Conservation (phyloP, 2,888 invertebrate species). For the Chorisops tibialis region DNA sequence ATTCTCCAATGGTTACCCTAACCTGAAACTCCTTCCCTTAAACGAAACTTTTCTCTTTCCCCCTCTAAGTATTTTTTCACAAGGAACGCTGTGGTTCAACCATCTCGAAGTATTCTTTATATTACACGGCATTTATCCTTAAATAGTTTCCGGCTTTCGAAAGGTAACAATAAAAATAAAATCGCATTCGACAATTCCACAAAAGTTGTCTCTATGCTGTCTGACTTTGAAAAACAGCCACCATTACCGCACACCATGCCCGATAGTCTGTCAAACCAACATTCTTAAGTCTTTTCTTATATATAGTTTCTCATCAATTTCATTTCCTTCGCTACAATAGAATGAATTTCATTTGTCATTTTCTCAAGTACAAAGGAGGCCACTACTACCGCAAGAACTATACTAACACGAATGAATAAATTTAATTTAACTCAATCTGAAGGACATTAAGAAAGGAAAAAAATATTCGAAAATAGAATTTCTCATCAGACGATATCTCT, state of each 20-base stretch:
- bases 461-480: background rate
- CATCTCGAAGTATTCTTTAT: too few species aligned
- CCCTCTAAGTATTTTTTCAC: too few species aligned
- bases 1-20: too few species aligned
- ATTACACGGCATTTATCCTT: too few species aligned
- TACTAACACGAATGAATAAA: background rate
- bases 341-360: slow-evolving; percentile 7
- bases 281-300: background rate
- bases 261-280: background rate
- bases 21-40: too few species aligned
- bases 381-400: background rate
- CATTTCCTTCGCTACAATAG: background rate
- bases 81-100: too few species aligned
- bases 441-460: slow-evolving; percentile 2
- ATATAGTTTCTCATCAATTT: background rate
- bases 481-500: background rate
- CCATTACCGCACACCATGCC: background rate
- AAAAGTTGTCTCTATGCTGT: background rate
- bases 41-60: too few species aligned
- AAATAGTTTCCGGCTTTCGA: background rate
- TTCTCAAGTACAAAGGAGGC: slow-evolving; percentile 4
- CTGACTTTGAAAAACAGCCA: background rate
- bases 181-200: background rate
- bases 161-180: slow-evolving; percentile 2
- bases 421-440: slow-evolving; percentile 18